Conservation (phyloP, 2,113 vertebrate genomes). For the Pterocles gutturalis region DNA sequence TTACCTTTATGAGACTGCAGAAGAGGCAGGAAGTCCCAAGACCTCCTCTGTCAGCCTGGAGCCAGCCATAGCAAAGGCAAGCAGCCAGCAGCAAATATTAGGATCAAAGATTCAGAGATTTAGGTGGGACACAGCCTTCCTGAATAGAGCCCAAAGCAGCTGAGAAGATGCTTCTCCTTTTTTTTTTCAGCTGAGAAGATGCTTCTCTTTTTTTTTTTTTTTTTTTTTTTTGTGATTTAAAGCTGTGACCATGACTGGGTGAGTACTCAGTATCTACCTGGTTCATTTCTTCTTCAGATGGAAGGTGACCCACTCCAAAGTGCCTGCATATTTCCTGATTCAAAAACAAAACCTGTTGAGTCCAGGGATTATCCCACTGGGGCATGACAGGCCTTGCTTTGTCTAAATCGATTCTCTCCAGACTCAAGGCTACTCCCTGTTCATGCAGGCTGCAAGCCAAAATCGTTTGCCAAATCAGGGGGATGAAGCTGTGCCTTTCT, state of each 20-base stretch:
- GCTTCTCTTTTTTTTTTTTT: not conserved
- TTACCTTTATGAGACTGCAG: not conserved
- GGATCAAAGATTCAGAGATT: not conserved
- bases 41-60: not conserved
- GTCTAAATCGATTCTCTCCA: not conserved
- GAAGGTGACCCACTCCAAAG: not conserved
- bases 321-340: not conserved
- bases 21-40: not conserved
- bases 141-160: not conserved
- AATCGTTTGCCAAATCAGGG: not conserved
- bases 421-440: not conserved
- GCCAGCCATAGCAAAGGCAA: not conserved
- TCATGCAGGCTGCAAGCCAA: not conserved
- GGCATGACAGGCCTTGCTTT: not conserved
- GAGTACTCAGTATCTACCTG: not conserved
- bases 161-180: not conserved
- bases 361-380: not conserved
- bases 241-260: not conserved
- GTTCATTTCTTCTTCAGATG: not conserved
- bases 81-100: not conserved
- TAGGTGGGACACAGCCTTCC: not conserved
- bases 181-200: not conserved
- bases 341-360: rapidly evolving
- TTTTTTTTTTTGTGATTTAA: not conserved
- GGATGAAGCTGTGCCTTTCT: not conserved